Evolutionary conservation across 2,888 invertebrate species (phyloP).

Genomic region (Ferrisia virgata): DNA sequence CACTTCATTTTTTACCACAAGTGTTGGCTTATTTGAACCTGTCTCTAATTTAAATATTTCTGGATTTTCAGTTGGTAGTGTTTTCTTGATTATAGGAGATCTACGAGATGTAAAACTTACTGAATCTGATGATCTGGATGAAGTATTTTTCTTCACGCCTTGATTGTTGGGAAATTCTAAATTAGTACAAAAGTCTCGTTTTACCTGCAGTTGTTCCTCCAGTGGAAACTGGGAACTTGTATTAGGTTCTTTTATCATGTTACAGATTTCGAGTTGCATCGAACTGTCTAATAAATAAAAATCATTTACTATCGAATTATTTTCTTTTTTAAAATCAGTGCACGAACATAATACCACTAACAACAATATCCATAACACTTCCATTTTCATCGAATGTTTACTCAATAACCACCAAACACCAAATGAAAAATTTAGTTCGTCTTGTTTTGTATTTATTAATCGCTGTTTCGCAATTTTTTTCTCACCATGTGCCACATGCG

Average conservation of each 20-base stretch:
- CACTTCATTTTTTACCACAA: no score
- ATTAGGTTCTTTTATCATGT: background rate
- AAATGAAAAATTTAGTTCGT: background rate
- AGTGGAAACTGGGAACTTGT: background rate
- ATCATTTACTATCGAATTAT: background rate
- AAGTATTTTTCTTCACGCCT: background rate
- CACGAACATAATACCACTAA: background rate
- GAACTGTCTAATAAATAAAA: background rate
- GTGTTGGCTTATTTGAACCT: no score
- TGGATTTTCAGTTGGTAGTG: no score
- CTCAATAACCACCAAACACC: background rate
- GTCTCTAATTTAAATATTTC: no score
- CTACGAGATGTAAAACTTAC: no score
- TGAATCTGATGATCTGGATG: no score
- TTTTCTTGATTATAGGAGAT: no score
- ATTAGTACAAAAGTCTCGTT: background rate
- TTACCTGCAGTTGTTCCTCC: background rate
- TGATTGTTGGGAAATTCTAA: background rate
- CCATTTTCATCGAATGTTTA: background rate
- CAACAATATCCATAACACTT: background rate
- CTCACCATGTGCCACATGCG: background rate
- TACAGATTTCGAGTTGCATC: background rate
- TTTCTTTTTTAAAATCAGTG: background rate
- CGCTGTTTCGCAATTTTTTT: background rate
- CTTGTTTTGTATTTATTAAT: background rate